Base-by-base conservation (phyloP, 2,797 vertebrate genomes). In the Sebastes hubbsi region DNA sequence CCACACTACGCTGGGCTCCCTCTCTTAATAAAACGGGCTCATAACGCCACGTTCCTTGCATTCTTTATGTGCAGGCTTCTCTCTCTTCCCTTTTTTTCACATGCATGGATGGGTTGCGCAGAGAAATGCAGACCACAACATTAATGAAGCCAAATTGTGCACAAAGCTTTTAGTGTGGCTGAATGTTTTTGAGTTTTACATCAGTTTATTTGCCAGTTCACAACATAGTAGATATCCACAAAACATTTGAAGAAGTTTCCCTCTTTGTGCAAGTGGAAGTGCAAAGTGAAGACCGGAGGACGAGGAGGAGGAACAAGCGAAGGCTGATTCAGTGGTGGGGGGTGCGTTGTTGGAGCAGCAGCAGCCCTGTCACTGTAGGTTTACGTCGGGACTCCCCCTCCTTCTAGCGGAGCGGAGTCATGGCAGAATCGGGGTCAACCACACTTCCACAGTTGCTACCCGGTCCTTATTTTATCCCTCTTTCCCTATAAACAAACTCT, bases 371-470 rank as follows among this genome's bases (percentile, higher is more conserved):
- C 93, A 93, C 89, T 92, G 67, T 85, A 81, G 84, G 78, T 95
- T 94, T 92, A 81, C 3, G 83, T 94, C 91, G 87, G 52, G 38
- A 66, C 75, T 25, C 42, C 68, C 55, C 59, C 63, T 24, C 76
- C 76, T 74, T 34, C 54, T 27, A 82, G 80, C 82, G 78, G 58
- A 84, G 86, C 77, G 11, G 56, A 92, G 87, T 91, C 90, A 81
- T 81, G 79, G 84, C 75, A 88, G 84, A 94, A 95, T 92, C n/a
- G 72, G 88, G 93, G 93, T 94, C 94, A 94, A 87, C 81, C 29
- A 58, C 25, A 74, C 75, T 72, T 82, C 72, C 67, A 79, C 74
- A 63, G 54, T 85, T 71, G 30, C 75, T 72, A 52, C 69, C 25
- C 18, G 10, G 55, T 80, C 66, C 72, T 85, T 68, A 74, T 70